Conservation (phyloP, 2,797 vertebrate species). For the Pipistrellus nathusii region DNA sequence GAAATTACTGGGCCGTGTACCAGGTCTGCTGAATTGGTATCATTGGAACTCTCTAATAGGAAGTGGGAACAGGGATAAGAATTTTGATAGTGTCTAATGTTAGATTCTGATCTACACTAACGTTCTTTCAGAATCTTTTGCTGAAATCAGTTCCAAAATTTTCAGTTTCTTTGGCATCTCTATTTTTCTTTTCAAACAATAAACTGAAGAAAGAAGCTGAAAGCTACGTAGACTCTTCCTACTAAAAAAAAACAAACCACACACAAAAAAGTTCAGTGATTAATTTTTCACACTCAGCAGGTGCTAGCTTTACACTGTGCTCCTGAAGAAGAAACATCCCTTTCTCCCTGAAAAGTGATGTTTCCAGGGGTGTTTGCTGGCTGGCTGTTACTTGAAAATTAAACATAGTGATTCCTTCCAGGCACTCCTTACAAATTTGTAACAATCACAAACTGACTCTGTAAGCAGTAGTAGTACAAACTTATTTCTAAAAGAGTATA, state of each 20-base stretch:
- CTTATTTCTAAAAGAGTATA: slow-evolving; percentile 17
- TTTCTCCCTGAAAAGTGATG: slow-evolving; percentile 18
- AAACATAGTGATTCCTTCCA: slow-evolving; percentile 56
- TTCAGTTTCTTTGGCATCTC: background rate
- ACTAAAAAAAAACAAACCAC: background rate
- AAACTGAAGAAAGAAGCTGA: background rate
- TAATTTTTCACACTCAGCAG: slow-evolving; percentile 35
- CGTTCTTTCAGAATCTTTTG: background rate
- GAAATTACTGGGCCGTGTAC: background rate
- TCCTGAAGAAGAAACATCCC: slow-evolving; percentile 26
- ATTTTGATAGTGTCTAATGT: background rate
- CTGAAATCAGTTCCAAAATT: slow-evolving; percentile 3
- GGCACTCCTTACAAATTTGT: slow-evolving; percentile 27
- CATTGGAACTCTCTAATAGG: background rate
- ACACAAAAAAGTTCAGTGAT: background rate
- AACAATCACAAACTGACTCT: slow-evolving; percentile 8
- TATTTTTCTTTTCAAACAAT: slow-evolving; percentile 37
- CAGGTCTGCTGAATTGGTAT: background rate
- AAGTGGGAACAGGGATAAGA: background rate
- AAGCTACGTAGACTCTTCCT: slow-evolving; percentile 18
- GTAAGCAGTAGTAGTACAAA: slow-evolving; percentile 3
- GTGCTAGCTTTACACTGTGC: slow-evolving; percentile 29
- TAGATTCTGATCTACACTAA: background rate
- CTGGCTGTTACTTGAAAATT: slow-evolving; percentile 49
- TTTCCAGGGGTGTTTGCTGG: slow-evolving; percentile 45